Conservation (phyloP, 2,113 vertebrate genomes). For the Limnothrissa miodon region DNA sequence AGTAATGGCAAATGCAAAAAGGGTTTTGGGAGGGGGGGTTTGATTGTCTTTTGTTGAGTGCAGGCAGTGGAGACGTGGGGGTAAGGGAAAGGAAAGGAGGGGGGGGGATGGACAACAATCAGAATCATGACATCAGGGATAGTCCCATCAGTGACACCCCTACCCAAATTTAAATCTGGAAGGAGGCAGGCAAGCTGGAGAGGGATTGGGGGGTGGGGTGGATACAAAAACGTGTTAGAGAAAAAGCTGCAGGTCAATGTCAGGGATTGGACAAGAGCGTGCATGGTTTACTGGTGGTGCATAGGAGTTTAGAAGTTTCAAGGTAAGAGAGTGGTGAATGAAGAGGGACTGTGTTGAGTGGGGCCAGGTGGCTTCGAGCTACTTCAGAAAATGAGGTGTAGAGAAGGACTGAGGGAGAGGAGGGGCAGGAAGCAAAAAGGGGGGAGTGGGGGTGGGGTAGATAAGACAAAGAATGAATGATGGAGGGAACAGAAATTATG, state of each 20-base stretch:
- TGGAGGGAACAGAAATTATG: background rate
- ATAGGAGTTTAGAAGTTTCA: background rate
- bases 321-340: background rate
- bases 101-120: slow-evolving; percentile 37
- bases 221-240: background rate
- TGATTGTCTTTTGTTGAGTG: slow-evolving; percentile 57
- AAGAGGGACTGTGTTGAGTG: background rate
- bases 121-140: slow-evolving; percentile 51
- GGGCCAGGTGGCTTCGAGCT: background rate
- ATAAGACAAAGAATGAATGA: background rate
- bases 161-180: slow-evolving; percentile 53
- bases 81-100: background rate
- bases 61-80: background rate
- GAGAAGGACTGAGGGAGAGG: background rate
- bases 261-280: background rate
- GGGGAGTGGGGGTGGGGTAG: background rate
- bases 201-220: background rate
- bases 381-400: slow-evolving; percentile 23
- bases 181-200: background rate
- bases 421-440: background rate
- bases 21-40: slow-evolving; percentile 38
- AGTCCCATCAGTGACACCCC: slow-evolving; percentile 44
- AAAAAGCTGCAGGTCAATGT: background rate
- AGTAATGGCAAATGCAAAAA: slow-evolving; percentile 47
- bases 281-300: background rate